Evolutionary conservation across 2,797 vertebrate species (phyloP).

Genomic region (Odontamblyopus rebecca): DNA sequence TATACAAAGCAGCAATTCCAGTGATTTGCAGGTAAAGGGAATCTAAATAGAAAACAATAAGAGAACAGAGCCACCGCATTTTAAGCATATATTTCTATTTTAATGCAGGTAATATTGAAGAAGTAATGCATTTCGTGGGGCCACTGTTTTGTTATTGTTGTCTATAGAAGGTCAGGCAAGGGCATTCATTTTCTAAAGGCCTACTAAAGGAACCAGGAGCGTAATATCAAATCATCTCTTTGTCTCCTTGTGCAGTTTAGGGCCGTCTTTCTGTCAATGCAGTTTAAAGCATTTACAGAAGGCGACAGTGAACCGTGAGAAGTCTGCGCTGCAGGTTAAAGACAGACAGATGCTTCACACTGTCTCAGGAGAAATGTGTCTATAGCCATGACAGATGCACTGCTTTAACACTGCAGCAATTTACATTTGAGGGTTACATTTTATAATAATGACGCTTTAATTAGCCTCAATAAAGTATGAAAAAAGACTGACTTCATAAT

Average conservation of each 20-base stretch:
- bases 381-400: too few relatives aligned
- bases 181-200: constrained; percentile 51
- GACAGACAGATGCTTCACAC: neutral
- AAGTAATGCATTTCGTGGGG: constrained; percentile 15
- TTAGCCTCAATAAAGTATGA: too few relatives aligned
- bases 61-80: constrained; percentile 50
- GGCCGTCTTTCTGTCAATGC: neutral
- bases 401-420: constrained; percentile 15
- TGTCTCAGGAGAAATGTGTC: neutral
- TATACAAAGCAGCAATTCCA: constrained; percentile 20
- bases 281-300: constrained; percentile 26
- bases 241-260: constrained; percentile 8
- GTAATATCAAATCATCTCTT: constrained; percentile 26
- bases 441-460: too few relatives aligned
- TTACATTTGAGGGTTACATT: neutral
- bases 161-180: constrained; percentile 56
- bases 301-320: neutral
- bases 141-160: constrained; percentile 44
- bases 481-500: too few relatives aligned
- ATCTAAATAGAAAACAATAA: constrained; percentile 50
- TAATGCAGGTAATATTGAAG: constrained; percentile 1
- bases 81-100: neutral
- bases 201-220: constrained; percentile 24
- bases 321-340: neutral
- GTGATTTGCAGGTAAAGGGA: constrained; percentile 46